These are phyloP conservation scores for Zaprionus capensis DNA, from an alignment of 1,140 invertebrate species.

Conservation along the genomic window DNA sequence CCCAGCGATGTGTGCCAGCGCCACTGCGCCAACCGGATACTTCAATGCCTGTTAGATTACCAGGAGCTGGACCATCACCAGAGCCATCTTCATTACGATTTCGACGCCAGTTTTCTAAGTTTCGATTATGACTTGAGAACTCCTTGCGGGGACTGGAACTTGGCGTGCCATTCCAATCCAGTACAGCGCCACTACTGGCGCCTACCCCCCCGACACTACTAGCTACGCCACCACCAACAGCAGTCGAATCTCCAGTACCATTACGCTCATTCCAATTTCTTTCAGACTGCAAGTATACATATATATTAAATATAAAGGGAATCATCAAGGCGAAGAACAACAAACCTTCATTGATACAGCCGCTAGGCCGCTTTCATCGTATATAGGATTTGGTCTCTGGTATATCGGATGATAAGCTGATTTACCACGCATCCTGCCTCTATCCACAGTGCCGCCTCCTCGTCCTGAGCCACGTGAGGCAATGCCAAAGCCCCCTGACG, in stretches of 20 bases:
- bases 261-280: slow-evolving; percentile 88
- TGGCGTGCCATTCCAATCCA: slow-evolving; percentile 86
- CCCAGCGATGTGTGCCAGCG: slow-evolving; percentile 63
- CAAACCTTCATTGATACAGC: slow-evolving; percentile 56
- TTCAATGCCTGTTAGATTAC: slow-evolving; percentile 34
- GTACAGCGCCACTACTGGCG: slow-evolving; percentile 71
- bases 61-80: slow-evolving; percentile 50
- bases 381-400: slow-evolving; percentile 73
- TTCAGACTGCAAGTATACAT: slow-evolving; percentile 47
- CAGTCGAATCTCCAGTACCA: slow-evolving; percentile 85
- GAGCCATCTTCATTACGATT: slow-evolving; percentile 85
- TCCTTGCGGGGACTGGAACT: slow-evolving; percentile 87
- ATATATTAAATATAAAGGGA: neutral
- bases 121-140: slow-evolving; percentile 85
- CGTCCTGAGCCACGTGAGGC: slow-evolving; percentile 85
- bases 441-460: slow-evolving; percentile 86
- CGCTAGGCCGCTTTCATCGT: slow-evolving; percentile 62
- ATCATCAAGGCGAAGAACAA: neutral
- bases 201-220: slow-evolving; percentile 57
- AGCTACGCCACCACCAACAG: slow-evolving; percentile 16
- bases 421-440: slow-evolving; percentile 86
- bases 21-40: slow-evolving; percentile 66
- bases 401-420: slow-evolving; percentile 83
- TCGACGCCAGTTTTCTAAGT: slow-evolving; percentile 88
- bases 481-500: slow-evolving; percentile 73